Evolutionary conservation across 2,888 invertebrate species (phyloP).

Genomic region (Idaea biselata): DNA sequence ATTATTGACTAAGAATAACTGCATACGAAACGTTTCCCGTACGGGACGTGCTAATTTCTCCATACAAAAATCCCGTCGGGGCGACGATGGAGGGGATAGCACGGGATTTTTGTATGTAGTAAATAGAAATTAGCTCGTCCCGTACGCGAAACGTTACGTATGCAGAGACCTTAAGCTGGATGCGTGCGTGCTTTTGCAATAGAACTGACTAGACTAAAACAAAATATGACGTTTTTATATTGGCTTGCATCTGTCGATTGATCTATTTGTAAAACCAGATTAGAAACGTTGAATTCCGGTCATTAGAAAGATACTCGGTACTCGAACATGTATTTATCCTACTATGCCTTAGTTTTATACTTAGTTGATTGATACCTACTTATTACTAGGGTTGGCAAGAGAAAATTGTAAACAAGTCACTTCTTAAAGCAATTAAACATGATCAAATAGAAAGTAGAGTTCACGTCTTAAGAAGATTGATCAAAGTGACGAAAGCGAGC

Average conservation of each 20-base stretch:
- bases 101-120: no score
- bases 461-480: no score
- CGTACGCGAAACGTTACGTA: no score
- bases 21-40: no score
- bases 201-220: not conserved
- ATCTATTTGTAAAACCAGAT: not conserved
- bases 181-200: not conserved
- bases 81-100: no score
- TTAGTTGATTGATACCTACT: not conserved
- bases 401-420: not conserved
- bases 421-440: not conserved
- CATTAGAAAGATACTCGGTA: not conserved
- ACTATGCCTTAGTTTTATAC: not conserved
- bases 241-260: not conserved
- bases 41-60: no score
- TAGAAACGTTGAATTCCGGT: not conserved
- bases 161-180: no score
- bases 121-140: no score
- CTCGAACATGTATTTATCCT: slow-evolving; percentile 1
- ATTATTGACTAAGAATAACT: no score
- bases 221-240: not conserved
- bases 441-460: no score
- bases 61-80: no score
- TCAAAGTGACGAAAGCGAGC: no score
- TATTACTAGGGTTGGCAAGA: not conserved